Base-by-base conservation (phyloP, 2,888 invertebrate species). In the Cataglyphis cursor region DNA sequence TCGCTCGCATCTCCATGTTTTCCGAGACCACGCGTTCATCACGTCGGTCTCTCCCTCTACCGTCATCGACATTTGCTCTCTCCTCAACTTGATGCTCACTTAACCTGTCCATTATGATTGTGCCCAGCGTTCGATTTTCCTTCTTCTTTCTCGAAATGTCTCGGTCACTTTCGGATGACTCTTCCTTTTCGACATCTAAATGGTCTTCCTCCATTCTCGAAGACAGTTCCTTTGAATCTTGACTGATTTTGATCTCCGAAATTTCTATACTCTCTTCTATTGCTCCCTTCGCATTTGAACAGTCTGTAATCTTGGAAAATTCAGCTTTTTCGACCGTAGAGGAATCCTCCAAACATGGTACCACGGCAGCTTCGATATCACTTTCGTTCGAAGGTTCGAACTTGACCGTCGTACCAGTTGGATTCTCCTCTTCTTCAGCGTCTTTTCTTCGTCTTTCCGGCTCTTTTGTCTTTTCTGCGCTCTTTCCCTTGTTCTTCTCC, bases 81-180 rank as follows among this genome's bases (percentile, higher is more conserved):
- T 86, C 83, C 8, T 86, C 82, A 0, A 76, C 41, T 21, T 88
- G 90, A 44, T 89, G 91, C 15, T 93, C 93, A 70, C 80, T 90
- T 57, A 93, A 78, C 74, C 93, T 87, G 15, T 93, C 92, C 88
- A 93, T 90, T 28, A 93, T 93, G 18, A 93, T 92, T 28, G 88
- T 89, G 0, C 93, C 92, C 1, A 93, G 80, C 0, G 91, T 88
- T 9, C 90, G 88, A 72, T 72, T 72, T n/a, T 83, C 83, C 28
- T 57, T 83, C 18, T 59, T 88, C 72, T 89, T 87, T 24, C 87
- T 80, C 44, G 18, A 21, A 51, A 62, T 12, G 0, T 84, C 85
- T 44, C 44, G 85, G 31, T 68, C 21, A 38, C 2, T 9, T 15
- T 87, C 82, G 48, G 9, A 31, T 1, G 21, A 57, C 24, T 68